A percentile compares a stretch with the other conserved stretches of the same genome.
Conservation (phyloP, 37 sponge, comb jelly and placozoan genomes). For the Diacarnus erythraeanus region DNA sequence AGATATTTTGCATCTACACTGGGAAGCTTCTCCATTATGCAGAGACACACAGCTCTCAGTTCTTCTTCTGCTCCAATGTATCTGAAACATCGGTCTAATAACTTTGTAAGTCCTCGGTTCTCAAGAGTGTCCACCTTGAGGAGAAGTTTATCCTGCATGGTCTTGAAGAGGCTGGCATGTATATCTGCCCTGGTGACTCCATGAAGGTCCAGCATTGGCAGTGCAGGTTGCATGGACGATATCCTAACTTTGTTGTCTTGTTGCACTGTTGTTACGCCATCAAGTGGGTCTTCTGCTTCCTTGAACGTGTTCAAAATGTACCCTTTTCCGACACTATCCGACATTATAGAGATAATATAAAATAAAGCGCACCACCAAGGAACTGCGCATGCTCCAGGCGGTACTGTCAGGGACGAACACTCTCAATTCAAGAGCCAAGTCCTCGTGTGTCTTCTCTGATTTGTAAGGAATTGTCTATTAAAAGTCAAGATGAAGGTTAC, state of each 20-base stretch:
- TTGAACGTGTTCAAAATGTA: slow-evolving; percentile 33
- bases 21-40: slow-evolving; percentile 64
- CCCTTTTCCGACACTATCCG: slow-evolving; percentile 5
- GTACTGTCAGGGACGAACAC: no score
- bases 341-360: neutral
- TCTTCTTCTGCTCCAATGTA: slow-evolving; percentile 53
- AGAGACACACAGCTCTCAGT: slow-evolving; percentile 48
- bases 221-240: slow-evolving; percentile 68
- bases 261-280: slow-evolving; percentile 69
- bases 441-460: no score
- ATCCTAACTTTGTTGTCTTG: slow-evolving; percentile 59
- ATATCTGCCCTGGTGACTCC: slow-evolving; percentile 65
- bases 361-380: no score
- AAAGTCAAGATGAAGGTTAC: slow-evolving; percentile 48
- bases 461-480: no score
- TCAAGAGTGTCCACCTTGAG: slow-evolving; percentile 50
- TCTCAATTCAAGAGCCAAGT: neutral
- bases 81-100: slow-evolving; percentile 68
- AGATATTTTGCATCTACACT: slow-evolving; percentile 73
- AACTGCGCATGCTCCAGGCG: neutral
- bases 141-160: slow-evolving; percentile 59
- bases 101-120: slow-evolving; percentile 45
- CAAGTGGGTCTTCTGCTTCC: slow-evolving; percentile 58
- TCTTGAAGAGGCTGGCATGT: slow-evolving; percentile 62
- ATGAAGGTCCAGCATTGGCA: slow-evolving; percentile 92